These are phyloP conservation scores for Aspidoscelis tigris DNA, from an alignment of 2,113 vertebrate species.

Conservation along the genomic window DNA sequence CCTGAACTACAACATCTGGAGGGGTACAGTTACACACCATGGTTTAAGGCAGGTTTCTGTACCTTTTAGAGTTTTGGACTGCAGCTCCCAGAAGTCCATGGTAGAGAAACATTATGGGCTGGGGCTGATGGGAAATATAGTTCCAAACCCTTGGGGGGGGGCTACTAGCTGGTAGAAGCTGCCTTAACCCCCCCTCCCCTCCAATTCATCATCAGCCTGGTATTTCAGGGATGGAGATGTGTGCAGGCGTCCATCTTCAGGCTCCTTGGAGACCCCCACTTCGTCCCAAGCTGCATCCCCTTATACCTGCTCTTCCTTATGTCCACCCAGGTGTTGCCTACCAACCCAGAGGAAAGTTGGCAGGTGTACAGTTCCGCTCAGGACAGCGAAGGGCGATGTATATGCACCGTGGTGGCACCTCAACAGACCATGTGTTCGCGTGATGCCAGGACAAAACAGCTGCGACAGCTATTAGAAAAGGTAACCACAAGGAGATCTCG, in stretches of 20 bases:
- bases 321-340: constrained; percentile 88
- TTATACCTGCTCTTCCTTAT: constrained; percentile 6
- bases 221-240: background rate
- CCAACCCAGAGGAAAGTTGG: constrained; percentile 98
- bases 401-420: constrained; percentile 98
- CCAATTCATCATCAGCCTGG: too few species aligned
- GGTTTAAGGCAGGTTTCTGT: too few species aligned
- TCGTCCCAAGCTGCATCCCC: rapidly evolving
- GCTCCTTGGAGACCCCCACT: too few species aligned
- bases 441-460: constrained; percentile 96
- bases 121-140: background rate
- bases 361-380: constrained; percentile 99
- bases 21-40: too few species aligned
- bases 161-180: background rate
- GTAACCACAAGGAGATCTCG: constrained; percentile 70
- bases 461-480: constrained; percentile 98
- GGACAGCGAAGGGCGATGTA: constrained; percentile 97
- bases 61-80: too few species aligned
- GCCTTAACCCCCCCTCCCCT: too few species aligned
- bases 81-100: too few species aligned
- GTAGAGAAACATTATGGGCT: too few species aligned
- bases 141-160: background rate
- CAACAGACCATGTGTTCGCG: constrained; percentile 98
- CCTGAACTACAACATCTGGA: too few species aligned
- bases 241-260: background rate